Base-by-base conservation (phyloP, 2,888 invertebrate genomes). In the Xestia xanthographa region DNA sequence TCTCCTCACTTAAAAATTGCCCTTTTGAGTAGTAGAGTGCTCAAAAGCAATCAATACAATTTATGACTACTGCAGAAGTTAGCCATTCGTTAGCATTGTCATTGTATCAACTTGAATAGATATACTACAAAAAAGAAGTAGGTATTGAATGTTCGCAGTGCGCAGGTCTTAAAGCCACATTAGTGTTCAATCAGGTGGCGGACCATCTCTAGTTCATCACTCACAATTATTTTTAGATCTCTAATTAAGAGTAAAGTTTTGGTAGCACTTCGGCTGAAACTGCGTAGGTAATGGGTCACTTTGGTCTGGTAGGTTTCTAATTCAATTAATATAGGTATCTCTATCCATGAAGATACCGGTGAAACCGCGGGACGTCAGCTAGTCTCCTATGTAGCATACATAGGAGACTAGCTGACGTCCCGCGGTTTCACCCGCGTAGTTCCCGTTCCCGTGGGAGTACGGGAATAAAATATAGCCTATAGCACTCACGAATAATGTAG, bases 81-180 rank as follows among this genome's bases (percentile, higher is more conserved):
- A 53, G 65, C 43, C 17, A 8, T 26, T 26, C 63, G 8, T 22
- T n/a, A 22, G 6, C n/a, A 62, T 43, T 53, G n/a, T 6, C n/a
- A 62, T 43, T 53, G n/a, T 74, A 26, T 41, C 9, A n/a, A 34
- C 6, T 43, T 20, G 43, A 22, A 20, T 34, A 74, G 6, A 73
- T 62, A n/a, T 29, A n/a, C 29, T 17, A 58, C 20, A 34, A 29
- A 60, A 29, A 22, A 4, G 22, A 22, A 4, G 29, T n/a, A 34
- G 3, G 72, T 90, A 91, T 89, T 87, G 89, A 90, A 85, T 88
- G 79, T 22, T 63, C 72, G 41, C 69, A 90, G 70, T 90, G 91
- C 91, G 91, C 90, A 91, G 72, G 91, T 87, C 90, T 72, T 72
- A 62, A 80, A 65, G 17, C n/a, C 56, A 48, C 50, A 70, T 81